Conservation (phyloP, 1,140 invertebrate genomes). For the Dryas iulia region DNA sequence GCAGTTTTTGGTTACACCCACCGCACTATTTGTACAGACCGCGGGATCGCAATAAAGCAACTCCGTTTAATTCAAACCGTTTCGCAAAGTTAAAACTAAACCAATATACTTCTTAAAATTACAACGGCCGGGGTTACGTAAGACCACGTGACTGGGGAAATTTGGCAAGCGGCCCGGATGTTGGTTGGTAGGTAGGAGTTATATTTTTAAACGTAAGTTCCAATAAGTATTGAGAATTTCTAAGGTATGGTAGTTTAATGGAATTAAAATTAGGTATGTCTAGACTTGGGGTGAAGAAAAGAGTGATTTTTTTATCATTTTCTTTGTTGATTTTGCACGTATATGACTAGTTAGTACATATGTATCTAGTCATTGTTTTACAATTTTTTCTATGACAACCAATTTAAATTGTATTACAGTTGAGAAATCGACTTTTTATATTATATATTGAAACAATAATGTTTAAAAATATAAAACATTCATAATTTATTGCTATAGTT, state of each 20-base stretch:
- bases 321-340: too few relatives aligned
- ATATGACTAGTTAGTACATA: too few relatives aligned
- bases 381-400: too few relatives aligned
- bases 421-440: too few relatives aligned
- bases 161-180: constrained; percentile 49
- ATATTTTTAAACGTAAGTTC: constrained; percentile 44
- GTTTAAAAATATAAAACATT: too few relatives aligned
- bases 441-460: too few relatives aligned
- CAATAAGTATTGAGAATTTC: neutral
- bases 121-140: constrained; percentile 54
- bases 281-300: neutral
- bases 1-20: constrained; percentile 28
- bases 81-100: constrained; percentile 62
- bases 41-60: constrained; percentile 52
- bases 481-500: too few relatives aligned
- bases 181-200: constrained; percentile 29
- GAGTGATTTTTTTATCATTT: neutral
- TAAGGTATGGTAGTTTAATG: neutral
- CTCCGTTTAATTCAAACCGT: constrained; percentile 50
- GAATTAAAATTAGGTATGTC: neutral
- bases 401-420: too few relatives aligned
- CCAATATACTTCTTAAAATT: constrained; percentile 71
- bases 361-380: too few relatives aligned
- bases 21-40: constrained; percentile 42
- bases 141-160: constrained; percentile 51